Evolutionary conservation across 2,797 vertebrate genomes (phyloP).

Genomic region (Brachyrhaphis roseni): DNA sequence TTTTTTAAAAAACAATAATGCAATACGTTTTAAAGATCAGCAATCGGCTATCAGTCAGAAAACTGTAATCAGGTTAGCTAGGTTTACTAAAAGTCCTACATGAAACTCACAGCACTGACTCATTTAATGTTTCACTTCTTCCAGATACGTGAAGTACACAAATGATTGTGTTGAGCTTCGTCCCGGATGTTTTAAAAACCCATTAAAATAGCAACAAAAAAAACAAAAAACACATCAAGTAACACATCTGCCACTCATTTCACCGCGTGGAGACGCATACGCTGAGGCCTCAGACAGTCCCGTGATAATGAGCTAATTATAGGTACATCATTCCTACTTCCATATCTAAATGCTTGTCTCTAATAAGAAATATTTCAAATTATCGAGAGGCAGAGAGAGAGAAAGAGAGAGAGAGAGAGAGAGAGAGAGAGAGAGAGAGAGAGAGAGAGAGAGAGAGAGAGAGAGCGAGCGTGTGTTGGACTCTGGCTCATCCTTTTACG

Average conservation of each 20-base stretch:
- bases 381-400: constrained; percentile 70
- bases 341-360: constrained; percentile 79
- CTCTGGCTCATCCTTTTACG: constrained; percentile 32
- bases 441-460: constrained; percentile 44
- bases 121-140: background rate
- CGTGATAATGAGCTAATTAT: constrained; percentile 82
- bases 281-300: constrained; percentile 48
- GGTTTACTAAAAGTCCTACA: background rate
- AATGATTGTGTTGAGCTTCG: background rate
- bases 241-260: constrained; percentile 60
- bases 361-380: constrained; percentile 84
- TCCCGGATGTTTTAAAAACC: constrained; percentile 24
- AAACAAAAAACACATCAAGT: constrained; percentile 6
- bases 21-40: too few relatives aligned
- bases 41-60: too few relatives aligned
- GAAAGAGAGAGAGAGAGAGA: constrained; percentile 61
- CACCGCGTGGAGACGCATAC: constrained; percentile 30
- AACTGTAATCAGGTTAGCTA: background rate
- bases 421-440: too few relatives aligned
- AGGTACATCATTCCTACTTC: constrained; percentile 75
- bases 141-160: background rate
- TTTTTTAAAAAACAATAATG: too few relatives aligned
- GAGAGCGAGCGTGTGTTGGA: constrained; percentile 4
- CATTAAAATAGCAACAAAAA: constrained; percentile 42
- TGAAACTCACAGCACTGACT: background rate